Base-by-base conservation (phyloP, 2,888 invertebrate species). In the Xiphydria camelus region DNA sequence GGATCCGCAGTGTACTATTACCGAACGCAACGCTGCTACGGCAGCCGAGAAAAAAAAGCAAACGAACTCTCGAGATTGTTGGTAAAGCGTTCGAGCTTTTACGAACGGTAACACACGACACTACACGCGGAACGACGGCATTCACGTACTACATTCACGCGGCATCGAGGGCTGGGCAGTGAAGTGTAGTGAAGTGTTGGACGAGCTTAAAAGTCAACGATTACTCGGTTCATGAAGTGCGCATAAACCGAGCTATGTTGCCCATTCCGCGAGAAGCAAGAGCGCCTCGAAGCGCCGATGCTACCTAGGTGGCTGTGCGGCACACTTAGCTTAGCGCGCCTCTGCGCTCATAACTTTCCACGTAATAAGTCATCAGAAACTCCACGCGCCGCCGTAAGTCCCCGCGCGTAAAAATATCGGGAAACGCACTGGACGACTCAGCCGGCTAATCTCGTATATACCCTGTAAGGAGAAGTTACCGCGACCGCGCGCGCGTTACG, bases 301-400 rank as follows among this genome's bases (percentile, higher is more conserved):
- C 31, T 20, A 40, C 31, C 17, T 22, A 38, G 33, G 25, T 23
- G 46, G 22, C 29, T 32, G 26, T 31, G 19, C 46, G 47, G 54
- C 50, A 49, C 51, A 51, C 51, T 53, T 56, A 45, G 17, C 12
- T n/a, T n/a, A 29, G 4, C 21, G 41, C 31, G 41, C 25, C 39
- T 31, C 33, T 38, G 34, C 47, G 49, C 51, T 51, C 56, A 45
- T 56, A 56, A 55, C 56, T 56, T 44, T 46, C 32, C 31, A 47
- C 45, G 47, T 54, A 55, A 55, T 55, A 54, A 55, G 55, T 53
- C 49, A 41, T 40, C 32, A n/a, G 29, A 29, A 29, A 29, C 29
- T 29, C 2, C 10, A 29, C n/a, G n/a, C n/a, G n/a, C n/a, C n/a
- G n/a, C n/a, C n/a, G n/a, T n/a, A n/a, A n/a, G n/a, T n/a, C n/a